Percentiles rank a stretch among this genome's conserved stretches.
Conservation (phyloP, 1,140 invertebrate genomes). For the Dreissena rostriformis region DNA sequence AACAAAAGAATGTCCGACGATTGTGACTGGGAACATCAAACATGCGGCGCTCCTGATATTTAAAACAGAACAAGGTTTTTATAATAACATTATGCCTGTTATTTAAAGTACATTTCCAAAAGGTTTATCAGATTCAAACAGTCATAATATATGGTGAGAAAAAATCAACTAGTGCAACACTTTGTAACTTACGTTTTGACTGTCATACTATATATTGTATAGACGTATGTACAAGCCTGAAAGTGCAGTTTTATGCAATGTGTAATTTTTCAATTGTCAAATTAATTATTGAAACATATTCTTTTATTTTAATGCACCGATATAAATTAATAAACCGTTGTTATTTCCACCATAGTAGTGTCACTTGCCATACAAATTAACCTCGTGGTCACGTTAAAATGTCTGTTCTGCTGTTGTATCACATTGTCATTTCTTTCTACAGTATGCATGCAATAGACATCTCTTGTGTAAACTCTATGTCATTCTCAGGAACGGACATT, state of each 20-base stretch:
- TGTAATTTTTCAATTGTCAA: no score
- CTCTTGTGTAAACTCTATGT: background rate
- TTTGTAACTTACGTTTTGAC: background rate
- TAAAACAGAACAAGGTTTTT: background rate
- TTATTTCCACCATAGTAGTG: no score
- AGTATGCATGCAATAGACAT: background rate
- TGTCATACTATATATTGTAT: no score
- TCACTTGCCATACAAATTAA: no score
- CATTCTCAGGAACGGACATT: background rate
- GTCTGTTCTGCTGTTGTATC: background rate
- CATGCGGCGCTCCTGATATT: background rate
- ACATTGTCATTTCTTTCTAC: background rate
- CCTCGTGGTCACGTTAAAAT: background rate
- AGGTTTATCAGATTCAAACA: background rate
- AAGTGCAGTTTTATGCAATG: no score
- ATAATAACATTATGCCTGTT: background rate
- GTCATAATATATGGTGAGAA: background rate
- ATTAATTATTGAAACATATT: no score
- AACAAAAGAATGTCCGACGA: background rate
- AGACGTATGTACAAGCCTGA: no score
- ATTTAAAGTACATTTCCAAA: background rate
- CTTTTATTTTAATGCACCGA: no score
- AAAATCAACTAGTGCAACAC: background rate
- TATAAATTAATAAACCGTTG: no score
- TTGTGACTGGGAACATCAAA: background rate